Evolutionary conservation across 2,888 invertebrate species (phyloP).

Genomic region (Phymatocera aterrima): DNA sequence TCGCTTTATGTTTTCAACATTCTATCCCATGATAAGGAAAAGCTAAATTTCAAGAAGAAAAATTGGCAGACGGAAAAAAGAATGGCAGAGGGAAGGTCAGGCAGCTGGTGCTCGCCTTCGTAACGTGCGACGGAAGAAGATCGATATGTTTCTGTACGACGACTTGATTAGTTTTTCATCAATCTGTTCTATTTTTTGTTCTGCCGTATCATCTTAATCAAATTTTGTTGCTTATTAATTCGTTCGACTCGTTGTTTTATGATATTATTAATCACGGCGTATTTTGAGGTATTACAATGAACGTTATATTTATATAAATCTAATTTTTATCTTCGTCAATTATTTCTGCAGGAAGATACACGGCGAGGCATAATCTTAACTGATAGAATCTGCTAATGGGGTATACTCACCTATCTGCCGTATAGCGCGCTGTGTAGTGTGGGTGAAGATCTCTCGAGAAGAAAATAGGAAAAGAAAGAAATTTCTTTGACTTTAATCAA

Average conservation of each 20-base stretch:
- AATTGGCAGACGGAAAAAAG: not conserved
- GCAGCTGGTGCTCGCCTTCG: not conserved
- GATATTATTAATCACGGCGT: not conserved
- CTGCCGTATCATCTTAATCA: not conserved
- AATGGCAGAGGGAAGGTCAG: not conserved
- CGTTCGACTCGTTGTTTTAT: not conserved
- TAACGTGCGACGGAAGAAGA: not conserved
- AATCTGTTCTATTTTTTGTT: not conserved
- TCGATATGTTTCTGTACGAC: not conserved
- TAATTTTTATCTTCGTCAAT: not conserved
- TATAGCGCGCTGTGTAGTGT: not conserved
- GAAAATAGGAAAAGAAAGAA: not conserved
- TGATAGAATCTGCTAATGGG: not conserved
- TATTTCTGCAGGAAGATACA: not conserved
- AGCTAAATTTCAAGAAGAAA: not conserved
- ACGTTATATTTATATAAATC: not conserved
- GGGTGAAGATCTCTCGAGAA: not conserved
- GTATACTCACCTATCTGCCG: too few relatives aligned
- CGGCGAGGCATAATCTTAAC: not conserved
- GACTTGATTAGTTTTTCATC: not conserved
- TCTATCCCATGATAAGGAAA: too few relatives aligned
- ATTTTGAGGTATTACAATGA: conserved; percentile 2
- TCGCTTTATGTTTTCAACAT: too few relatives aligned
- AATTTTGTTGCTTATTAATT: not conserved
- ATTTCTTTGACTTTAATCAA: conserved; percentile 6